Conservation (phyloP, 2,113 vertebrate species). For the Callionymus lyra region DNA sequence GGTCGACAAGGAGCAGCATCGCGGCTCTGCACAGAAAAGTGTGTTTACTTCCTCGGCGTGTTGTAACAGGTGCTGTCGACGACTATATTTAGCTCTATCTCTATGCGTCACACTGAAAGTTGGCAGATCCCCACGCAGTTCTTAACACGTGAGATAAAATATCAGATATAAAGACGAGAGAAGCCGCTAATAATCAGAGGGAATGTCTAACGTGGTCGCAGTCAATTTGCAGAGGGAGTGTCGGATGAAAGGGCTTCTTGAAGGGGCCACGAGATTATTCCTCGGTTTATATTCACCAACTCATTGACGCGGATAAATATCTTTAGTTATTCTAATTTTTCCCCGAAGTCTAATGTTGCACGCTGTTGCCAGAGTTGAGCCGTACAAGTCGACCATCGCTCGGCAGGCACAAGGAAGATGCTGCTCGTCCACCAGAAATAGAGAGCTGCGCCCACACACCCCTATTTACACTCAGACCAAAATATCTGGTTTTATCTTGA, state of each 20-base stretch:
- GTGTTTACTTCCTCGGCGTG: slow-evolving; percentile 45
- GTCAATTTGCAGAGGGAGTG: neutral
- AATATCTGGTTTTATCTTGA: too few relatives aligned
- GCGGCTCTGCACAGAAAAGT: slow-evolving; percentile 18
- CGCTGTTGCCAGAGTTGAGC: slow-evolving; percentile 27
- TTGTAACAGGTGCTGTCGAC: slow-evolving; percentile 41
- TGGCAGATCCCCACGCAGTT: slow-evolving; percentile 52
- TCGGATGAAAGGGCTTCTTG: neutral
- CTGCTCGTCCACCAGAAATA: slow-evolving; percentile 14
- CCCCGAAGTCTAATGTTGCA: slow-evolving; percentile 1
- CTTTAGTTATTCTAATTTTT: slow-evolving; percentile 12
- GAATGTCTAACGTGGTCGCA: neutral
- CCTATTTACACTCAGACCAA: too few relatives aligned
- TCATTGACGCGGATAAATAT: slow-evolving; percentile 2
- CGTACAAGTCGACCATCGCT: slow-evolving; percentile 36
- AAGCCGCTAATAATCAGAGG: neutral
- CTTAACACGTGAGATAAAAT: slow-evolving; percentile 32
- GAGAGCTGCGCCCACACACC: neutral
- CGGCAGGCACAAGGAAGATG: slow-evolving; percentile 35
- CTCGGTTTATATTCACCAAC: too few relatives aligned
- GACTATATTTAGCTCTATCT: slow-evolving; percentile 67
- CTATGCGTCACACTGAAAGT: slow-evolving; percentile 56
- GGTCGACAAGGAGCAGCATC: slow-evolving; percentile 8
- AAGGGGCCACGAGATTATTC: neutral
- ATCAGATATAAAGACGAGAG: slow-evolving; percentile 28